Evolutionary conservation across 2,797 vertebrate genomes (phyloP), one percentile per base, ranked within the genome.

Genomic region (Etheostoma perlongum): DNA sequence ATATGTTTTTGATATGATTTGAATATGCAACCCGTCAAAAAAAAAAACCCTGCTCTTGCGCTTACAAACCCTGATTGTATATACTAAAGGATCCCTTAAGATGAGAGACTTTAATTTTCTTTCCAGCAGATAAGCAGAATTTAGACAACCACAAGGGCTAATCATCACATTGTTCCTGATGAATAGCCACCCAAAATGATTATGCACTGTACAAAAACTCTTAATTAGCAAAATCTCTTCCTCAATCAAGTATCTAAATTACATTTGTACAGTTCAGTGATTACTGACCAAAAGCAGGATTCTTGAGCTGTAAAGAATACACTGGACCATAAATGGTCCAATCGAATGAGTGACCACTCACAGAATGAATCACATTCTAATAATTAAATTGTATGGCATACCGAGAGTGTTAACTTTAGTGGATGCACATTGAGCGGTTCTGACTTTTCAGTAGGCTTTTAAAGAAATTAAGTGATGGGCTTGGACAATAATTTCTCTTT

Each of bases 381-480:
- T 95, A 95, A 95, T 95, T 94, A 95, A 95, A 94, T 93, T 94
- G 92, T 94, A 90, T 91, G 89, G 92, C 90, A 90, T 92, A 90
- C 88, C 72, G 13, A 86, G 88, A 90, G 90, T 74, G 87, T 92
- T 92, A 94, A 90, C 89, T 93, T 91, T 94, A 90, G 91, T 90
- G 79, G 88, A 91, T 92, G 93, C 93, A 90, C 94, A 95, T 93
- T 86, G 88, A 94, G 81, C 89, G 68, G 87, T 88, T 94, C 94
- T 93, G 91, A 92, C 94, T 94, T 96, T 96, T 97, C 96, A 96
- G 96, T 97, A 96, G 95, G 95, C 95, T 95, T 97, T 96, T 95
- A 96, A 97, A 96, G 96, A 96, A 97, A 98, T 97, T 97, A 98
- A 96, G 95, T 93, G 92, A 95, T 90, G 94, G 95, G 94, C 94